These are phyloP conservation scores for Papilio helenus DNA, from an alignment of 1,140 invertebrate genomes.

Conservation along the genomic window DNA sequence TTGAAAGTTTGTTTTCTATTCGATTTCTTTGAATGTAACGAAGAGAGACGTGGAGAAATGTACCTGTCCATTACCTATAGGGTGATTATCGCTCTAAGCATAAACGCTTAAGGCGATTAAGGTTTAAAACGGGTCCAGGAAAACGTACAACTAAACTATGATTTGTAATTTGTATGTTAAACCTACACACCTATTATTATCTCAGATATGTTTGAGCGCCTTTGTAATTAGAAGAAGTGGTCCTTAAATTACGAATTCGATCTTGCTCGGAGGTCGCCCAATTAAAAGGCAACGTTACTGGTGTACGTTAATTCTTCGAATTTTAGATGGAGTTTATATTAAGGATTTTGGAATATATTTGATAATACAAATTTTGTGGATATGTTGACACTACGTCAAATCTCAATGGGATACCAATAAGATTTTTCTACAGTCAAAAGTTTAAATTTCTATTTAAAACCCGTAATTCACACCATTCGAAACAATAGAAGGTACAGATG, in stretches of 20 bases:
- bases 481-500: neutral
- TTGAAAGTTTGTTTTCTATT: constrained; percentile 22
- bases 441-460: neutral
- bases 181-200: neutral
- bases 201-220: neutral
- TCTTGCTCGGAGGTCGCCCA: neutral
- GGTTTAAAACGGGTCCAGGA: neutral
- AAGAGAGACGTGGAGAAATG: neutral
- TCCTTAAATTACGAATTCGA: constrained; percentile 21
- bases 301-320: neutral
- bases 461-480: neutral
- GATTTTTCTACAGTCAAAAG: neutral
- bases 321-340: neutral
- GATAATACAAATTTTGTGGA: neutral
- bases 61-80: neutral
- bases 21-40: neutral
- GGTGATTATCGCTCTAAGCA: neutral
- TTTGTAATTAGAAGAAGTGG: constrained; percentile 10
- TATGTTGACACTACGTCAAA: neutral
- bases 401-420: neutral
- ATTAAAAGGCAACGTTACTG: neutral
- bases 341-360: neutral
- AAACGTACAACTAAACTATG: neutral
- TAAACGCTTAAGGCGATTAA: neutral
- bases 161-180: neutral